A percentile compares a stretch with the other conserved stretches of the same genome.
phyloP scores from a whole-genome alignment of 92 coral and sea anemone genomes.

The Phymanthus crucifer region DNA sequence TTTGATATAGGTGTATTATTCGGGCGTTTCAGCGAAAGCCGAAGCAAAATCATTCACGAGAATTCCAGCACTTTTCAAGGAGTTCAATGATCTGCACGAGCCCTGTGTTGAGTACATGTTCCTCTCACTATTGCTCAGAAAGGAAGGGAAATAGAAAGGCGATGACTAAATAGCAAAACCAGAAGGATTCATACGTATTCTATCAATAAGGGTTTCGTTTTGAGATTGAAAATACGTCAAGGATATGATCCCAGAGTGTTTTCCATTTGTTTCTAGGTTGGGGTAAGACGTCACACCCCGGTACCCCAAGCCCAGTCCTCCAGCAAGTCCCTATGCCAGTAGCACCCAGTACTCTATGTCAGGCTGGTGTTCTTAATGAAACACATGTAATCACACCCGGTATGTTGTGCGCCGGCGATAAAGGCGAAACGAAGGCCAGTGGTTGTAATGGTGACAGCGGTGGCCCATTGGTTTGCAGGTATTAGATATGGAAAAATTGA shows the following conservation, averaged over 20 bases:
- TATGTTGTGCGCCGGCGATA: conserved; percentile 14
- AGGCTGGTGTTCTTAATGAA: background rate
- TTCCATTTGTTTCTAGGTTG: background rate
- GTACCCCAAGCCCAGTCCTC: background rate
- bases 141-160: no score
- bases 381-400: background rate
- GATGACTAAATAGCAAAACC: no score
- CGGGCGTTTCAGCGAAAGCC: no score
- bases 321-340: conserved; percentile 1
- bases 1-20: background rate
- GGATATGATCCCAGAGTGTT: background rate
- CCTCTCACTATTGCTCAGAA: no score
- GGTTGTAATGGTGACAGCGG: conserved; percentile 16
- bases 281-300: background rate
- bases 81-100: no score
- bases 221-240: no score
- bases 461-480: conserved; percentile 9
- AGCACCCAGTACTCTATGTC: background rate
- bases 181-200: no score
- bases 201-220: no score
- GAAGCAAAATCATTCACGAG: no score
- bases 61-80: no score
- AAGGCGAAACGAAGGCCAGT: conserved; percentile 1
- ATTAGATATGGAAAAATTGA: background rate
- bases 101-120: no score